Evolutionary conservation across 2,888 invertebrate genomes (phyloP), one percentile per base, ranked within the genome.

Genomic region (Ferdinandea cuprea): DNA sequence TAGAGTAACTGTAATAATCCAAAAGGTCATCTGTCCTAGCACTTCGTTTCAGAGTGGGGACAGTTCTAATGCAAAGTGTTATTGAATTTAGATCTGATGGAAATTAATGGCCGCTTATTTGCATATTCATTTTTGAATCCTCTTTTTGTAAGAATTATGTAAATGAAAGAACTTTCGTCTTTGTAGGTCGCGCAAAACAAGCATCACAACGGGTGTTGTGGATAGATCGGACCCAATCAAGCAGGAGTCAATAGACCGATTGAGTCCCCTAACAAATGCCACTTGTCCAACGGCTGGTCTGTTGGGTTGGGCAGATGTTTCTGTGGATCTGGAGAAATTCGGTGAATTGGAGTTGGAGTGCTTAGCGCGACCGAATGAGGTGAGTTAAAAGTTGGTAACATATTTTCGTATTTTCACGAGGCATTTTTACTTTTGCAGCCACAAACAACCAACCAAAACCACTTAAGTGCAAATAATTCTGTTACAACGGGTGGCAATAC

Each of bases 191-290:
- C 92, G 94, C 87, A 93, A 93, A 89, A 93, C 93, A 85, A 93
- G 93, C 91, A 94, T 94, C 90, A 94, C 94, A 86, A 92, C 92
- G 63, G 92, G 92, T 69, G 91, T 93, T 71, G 93, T 93, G n/a
- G 94, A 94, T 81, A 92, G 93, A 77, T 90, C 90, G 5, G 91
- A 91, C 81, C 87, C 89, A 32, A 86, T 89, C 3, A 90, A 90
- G 66, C 90, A 90, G 85, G 91, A 91, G 80, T 88, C 89, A 15
- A 85, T 90, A 30, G 91, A 91, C 85, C 89, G 91, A 7, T 85
- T 91, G 7, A 91, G 91, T 85, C 91, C 91, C 42, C 86, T 91
- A 6, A 89, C 88, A 78, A 90, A 88, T 86, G 87, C 90, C 11
- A 74, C 85, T 28, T 78, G 79, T 61, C 79, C 85, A 19, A 87